phyloP scores from a whole-genome alignment of 1,140 invertebrate genomes.

The Conus ventricosus region DNA sequence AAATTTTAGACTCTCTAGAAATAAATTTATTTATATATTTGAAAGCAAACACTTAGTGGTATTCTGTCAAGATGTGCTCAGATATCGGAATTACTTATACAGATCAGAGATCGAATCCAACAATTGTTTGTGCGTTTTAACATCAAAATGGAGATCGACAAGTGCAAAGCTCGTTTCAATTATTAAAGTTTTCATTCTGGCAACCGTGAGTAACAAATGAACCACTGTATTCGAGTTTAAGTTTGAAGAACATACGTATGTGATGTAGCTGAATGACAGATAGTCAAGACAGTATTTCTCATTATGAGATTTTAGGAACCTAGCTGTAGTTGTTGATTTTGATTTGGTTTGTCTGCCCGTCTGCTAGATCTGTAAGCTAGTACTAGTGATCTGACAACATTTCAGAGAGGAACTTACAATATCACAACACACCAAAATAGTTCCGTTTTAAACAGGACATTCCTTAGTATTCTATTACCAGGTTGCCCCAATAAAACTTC shows the following conservation, averaged over 20 bases:
- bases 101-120: neutral
- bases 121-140: neutral
- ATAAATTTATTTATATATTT: neutral
- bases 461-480: too few relatives aligned
- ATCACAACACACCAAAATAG: too few relatives aligned
- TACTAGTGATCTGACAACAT: too few relatives aligned
- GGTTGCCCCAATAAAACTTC: too few relatives aligned
- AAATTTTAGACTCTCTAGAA: neutral
- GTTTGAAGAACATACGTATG: too few relatives aligned
- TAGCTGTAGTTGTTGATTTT: neutral
- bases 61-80: neutral
- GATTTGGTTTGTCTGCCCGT: neutral
- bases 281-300: too few relatives aligned
- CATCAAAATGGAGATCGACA: slow-evolving; percentile 32
- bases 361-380: too few relatives aligned
- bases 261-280: too few relatives aligned
- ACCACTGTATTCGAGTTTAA: neutral
- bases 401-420: too few relatives aligned
- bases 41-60: neutral
- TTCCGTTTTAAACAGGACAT: too few relatives aligned
- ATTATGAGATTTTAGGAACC: too few relatives aligned
- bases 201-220: neutral
- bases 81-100: neutral
- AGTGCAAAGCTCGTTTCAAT: neutral
- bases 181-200: neutral